A percentile compares a stretch with the other conserved stretches of the same genome.
phyloP scores from a whole-genome alignment of 2,797 vertebrate genomes.

The Pantherophis alleghaniensis region DNA sequence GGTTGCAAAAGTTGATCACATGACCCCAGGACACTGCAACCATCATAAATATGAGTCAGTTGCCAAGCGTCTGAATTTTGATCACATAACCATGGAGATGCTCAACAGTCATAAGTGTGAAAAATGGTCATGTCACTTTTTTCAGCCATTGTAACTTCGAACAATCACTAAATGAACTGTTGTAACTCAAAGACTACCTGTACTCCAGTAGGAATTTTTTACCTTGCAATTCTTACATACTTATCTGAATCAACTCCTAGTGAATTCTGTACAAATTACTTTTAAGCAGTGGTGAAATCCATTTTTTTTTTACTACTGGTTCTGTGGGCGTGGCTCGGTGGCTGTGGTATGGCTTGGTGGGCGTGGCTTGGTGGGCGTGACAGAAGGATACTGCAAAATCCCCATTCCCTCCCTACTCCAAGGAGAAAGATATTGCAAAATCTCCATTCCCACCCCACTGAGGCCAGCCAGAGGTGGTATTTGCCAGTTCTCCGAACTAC shows the following conservation, averaged over 20 bases:
- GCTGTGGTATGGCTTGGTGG: no score
- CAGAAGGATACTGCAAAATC: no score
- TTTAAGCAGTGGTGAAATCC: neutral
- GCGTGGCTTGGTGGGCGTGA: no score
- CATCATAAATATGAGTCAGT: neutral
- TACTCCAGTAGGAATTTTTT: neutral
- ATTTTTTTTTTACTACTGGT: no score
- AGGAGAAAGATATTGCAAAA: no score
- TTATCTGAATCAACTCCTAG: neutral
- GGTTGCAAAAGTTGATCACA: neutral
- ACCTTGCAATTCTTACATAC: neutral
- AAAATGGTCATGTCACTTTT: neutral
- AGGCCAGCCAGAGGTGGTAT: no score
- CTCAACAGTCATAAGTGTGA: neutral
- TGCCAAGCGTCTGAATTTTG: neutral
- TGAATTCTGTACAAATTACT: neutral
- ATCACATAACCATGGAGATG: neutral
- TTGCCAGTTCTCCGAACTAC: no score
- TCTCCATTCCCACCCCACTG: no score
- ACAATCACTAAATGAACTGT: neutral
- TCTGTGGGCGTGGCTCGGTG: no score
- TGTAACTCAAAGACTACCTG: neutral
- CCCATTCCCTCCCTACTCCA: no score
- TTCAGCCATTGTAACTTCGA: neutral
- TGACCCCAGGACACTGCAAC: neutral